Conservation (phyloP, 35 echinoderm and acorn worm species). For the Ptychodera flava region DNA sequence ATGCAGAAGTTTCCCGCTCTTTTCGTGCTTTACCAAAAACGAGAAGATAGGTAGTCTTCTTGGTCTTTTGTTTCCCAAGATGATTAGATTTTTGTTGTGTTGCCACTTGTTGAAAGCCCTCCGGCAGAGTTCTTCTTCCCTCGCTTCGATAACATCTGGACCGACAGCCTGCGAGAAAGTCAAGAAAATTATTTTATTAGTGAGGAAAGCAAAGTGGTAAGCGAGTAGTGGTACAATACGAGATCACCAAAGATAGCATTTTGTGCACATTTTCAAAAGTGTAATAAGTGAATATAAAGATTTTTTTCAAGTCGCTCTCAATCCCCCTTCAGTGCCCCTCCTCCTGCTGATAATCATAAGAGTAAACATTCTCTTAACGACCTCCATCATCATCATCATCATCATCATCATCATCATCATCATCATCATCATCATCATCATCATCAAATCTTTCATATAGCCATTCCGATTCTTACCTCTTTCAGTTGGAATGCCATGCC, state of each 20-base stretch:
- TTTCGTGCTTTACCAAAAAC: constrained; percentile 69
- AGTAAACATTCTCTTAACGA: background rate
- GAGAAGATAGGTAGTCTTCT: constrained; percentile 84
- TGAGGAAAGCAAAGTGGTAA: background rate
- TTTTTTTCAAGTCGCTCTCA: too few relatives aligned
- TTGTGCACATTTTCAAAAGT: too few relatives aligned
- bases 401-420: background rate
- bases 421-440: too few relatives aligned
- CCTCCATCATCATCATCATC: background rate
- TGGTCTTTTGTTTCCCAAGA: constrained; percentile 59
- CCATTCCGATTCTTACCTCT: constrained; percentile 32
- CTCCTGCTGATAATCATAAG: background rate
- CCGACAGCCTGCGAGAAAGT: constrained; percentile 40
- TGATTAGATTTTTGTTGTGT: constrained; percentile 51
- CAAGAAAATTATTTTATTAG: background rate
- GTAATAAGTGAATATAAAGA: too few relatives aligned
- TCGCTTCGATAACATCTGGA: constrained; percentile 58
- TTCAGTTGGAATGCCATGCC: constrained; percentile 77
- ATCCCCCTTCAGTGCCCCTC: background rate
- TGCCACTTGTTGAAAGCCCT: constrained; percentile 73
- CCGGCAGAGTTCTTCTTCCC: constrained; percentile 60
- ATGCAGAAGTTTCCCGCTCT: constrained; percentile 80
- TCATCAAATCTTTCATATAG: too few relatives aligned
- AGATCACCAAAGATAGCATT: too few relatives aligned
- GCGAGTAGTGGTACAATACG: too few relatives aligned